Base-by-base conservation (phyloP, 1,140 invertebrate species). In the Frieseomelitta varia region DNA sequence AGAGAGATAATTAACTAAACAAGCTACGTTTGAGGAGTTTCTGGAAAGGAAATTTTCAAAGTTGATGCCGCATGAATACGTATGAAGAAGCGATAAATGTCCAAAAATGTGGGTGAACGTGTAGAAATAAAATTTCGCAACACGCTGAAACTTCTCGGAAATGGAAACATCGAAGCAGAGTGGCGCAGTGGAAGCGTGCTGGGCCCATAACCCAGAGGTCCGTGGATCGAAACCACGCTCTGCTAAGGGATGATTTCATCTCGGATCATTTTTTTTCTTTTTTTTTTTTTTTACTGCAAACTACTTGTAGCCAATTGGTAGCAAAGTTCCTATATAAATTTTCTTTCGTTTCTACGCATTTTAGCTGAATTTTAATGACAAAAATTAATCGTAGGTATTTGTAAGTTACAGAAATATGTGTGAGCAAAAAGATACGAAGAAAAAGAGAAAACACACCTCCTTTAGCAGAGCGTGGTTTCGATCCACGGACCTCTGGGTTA, bases 171-270 rank as follows among this genome's bases (percentile, higher is more conserved):
- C 53, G 39, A 67, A 97, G 97, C 98, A 98, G 98, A 98, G 98
- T 98, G 98, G 98, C 97, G 97, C 97, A 98, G 97, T 97, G 97
- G 98, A 98, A 98, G 97, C 97, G 98, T 98, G 97, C 97, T 98
- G 98, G 98, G 98, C 98, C 97, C 98, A 98, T 98, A 98, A 98
- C 98, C 97, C 98, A 98, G 98, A 98, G 98, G 98, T 98, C 97
- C 97, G 97, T 97, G 96, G 97, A 98, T 98, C 97, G 97, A 98
- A 98, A 98, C 97, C 96, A 97, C 97, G 97, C 96, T 97, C 97
- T 98, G 97, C 97, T 88, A 88, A 55, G 63, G 27, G n/a, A 27
- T 65, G 27, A 30, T 65, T 30, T 65, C 63, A 0, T 4, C 2
- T 15, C 0, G 10, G 0, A 8, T 47, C 39, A 17, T 1, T 27